These are phyloP conservation scores for Lomographa bimaculata DNA, from an alignment of 2,888 invertebrate genomes.

Conservation along the genomic window DNA sequence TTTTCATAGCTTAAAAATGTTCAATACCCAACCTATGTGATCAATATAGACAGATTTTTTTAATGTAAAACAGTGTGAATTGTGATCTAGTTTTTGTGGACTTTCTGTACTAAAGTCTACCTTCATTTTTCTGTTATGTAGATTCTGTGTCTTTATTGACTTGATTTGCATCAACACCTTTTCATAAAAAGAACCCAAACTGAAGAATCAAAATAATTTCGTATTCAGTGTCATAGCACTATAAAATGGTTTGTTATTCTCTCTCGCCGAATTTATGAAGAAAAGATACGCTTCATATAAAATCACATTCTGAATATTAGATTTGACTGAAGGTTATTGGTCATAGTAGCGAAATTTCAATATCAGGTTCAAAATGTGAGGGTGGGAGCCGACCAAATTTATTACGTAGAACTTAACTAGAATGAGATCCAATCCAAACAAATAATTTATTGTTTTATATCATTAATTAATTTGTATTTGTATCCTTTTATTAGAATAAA, in stretches of 20 bases:
- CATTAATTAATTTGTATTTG: too few relatives aligned
- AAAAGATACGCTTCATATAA: slow-evolving; percentile 24
- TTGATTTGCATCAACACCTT: neutral
- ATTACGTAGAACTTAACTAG: too few relatives aligned
- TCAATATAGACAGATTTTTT: too few relatives aligned
- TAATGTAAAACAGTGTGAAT: too few relatives aligned
- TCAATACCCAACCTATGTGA: too few relatives aligned
- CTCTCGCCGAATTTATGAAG: slow-evolving; percentile 21
- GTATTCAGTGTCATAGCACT: slow-evolving; percentile 20
- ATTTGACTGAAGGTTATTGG: slow-evolving; percentile 24
- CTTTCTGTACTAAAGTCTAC: too few relatives aligned
- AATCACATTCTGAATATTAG: slow-evolving; percentile 24
- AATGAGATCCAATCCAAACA: too few relatives aligned
- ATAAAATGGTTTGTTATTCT: slow-evolving; percentile 34
- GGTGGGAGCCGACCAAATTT: neutral
- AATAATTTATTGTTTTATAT: too few relatives aligned
- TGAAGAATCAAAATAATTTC: slow-evolving; percentile 2
- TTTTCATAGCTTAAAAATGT: too few relatives aligned
- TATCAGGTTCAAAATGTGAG: slow-evolving; percentile 3
- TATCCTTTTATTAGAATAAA: too few relatives aligned
- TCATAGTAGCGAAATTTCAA: slow-evolving; percentile 6
- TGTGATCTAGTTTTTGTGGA: too few relatives aligned
- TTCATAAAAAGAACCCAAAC: slow-evolving; percentile 5
- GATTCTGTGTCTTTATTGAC: neutral
- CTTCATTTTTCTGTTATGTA: too few relatives aligned